These are phyloP conservation scores for Brevimyrus niger DNA, from an alignment of 2,113 vertebrate genomes.

Conservation along the genomic window DNA sequence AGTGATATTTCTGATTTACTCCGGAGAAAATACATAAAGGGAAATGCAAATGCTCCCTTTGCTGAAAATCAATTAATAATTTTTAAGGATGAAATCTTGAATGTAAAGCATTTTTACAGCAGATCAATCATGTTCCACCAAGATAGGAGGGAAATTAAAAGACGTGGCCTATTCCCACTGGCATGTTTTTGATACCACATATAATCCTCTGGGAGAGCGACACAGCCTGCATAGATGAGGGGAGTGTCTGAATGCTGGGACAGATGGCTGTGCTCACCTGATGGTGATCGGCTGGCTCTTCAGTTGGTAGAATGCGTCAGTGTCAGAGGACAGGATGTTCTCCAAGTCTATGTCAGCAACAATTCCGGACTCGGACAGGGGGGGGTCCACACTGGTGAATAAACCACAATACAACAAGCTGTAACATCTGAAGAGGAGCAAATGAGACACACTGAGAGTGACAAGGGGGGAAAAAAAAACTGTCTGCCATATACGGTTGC, in stretches of 20 bases:
- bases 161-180: not conserved
- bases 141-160: not conserved
- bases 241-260: not conserved
- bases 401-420: conserved; percentile 15
- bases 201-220: not conserved
- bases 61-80: not conserved
- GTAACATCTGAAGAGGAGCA: not conserved
- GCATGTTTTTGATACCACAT: not conserved
- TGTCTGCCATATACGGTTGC: not conserved
- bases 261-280: conserved; percentile 46
- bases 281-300: conserved; percentile 74
- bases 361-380: conserved; percentile 76
- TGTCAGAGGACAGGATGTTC: conserved; percentile 54
- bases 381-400: conserved; percentile 56
- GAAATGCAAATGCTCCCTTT: not conserved
- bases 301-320: conserved; percentile 72
- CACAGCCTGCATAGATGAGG: not conserved
- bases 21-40: not conserved
- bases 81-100: not conserved
- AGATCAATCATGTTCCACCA: not conserved
- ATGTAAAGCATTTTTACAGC: not conserved
- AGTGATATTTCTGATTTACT: not conserved
- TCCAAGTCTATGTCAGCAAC: conserved; percentile 81
- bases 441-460: not conserved
- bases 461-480: not conserved